phyloP scores from a whole-genome alignment of 2,113 vertebrate species.

The Tursiops truncatus region DNA sequence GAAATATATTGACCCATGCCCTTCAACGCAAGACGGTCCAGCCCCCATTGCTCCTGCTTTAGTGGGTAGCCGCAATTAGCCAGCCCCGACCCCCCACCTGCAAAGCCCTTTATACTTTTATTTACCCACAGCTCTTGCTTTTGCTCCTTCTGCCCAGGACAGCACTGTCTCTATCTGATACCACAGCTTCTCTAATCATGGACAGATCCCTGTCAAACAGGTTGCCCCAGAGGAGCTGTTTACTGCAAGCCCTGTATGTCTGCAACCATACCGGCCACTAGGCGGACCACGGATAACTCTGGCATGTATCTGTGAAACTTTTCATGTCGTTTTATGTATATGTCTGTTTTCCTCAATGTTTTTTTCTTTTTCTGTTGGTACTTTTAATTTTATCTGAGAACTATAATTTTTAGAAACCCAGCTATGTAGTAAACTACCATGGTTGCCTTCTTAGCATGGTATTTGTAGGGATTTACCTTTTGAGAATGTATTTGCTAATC shows the following conservation, averaged over 20 bases:
- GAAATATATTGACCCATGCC: no score
- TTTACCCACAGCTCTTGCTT: not conserved
- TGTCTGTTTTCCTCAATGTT: no score
- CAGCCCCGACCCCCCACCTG: not conserved
- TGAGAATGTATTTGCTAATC: not conserved
- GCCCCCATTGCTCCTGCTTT: not conserved
- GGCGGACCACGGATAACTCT: no score
- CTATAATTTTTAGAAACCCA: no score
- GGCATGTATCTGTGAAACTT: not conserved
- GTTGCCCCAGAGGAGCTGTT: not conserved
- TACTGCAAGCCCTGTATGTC: no score
- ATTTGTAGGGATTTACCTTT: not conserved
- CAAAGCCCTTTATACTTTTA: not conserved
- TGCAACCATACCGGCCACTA: not conserved
- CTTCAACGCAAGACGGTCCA: not conserved
- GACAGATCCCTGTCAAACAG: not conserved
- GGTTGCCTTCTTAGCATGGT: not conserved
- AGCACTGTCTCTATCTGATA: not conserved
- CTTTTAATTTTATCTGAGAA: no score
- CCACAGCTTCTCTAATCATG: not conserved
- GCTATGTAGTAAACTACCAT: no score
- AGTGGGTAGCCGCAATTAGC: not conserved
- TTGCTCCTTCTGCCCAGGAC: not conserved
- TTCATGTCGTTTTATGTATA: no score
- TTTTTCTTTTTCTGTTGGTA: no score